Conservation (phyloP, 2,888 invertebrate genomes). For the Periphyllus acericola region DNA sequence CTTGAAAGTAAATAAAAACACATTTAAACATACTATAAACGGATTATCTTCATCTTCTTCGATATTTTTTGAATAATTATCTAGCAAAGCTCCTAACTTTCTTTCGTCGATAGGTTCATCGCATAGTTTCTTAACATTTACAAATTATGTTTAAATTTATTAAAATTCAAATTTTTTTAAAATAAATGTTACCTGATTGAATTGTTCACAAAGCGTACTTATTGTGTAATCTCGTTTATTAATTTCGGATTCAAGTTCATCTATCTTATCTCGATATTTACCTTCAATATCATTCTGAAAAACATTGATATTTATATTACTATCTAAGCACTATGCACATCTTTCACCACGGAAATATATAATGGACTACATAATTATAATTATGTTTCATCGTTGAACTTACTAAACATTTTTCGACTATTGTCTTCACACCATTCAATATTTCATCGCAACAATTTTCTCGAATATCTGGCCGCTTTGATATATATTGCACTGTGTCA, state of each 20-base stretch:
- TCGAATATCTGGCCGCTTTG: neutral
- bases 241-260: conserved; percentile 73
- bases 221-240: conserved; percentile 83
- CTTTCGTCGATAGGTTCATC: conserved; percentile 39
- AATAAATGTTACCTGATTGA: conserved; percentile 48
- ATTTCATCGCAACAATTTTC: conserved; percentile 82
- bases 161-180: neutral
- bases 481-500: neutral
- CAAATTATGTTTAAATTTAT: neutral
- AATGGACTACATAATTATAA: neutral
- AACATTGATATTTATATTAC: conserved; percentile 15
- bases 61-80: conserved; percentile 34
- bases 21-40: conserved; percentile 29
- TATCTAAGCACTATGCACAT: neutral
- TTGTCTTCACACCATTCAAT: conserved; percentile 81
- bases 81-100: conserved; percentile 49
- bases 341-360: neutral
- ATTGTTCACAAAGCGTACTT: conserved; percentile 72
- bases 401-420: conserved; percentile 75
- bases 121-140: conserved; percentile 29
- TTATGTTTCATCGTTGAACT: conserved; percentile 64
- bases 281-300: conserved; percentile 69
- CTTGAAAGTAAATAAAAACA: too few species aligned
- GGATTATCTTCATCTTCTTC: conserved; percentile 53
- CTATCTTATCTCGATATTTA: conserved; percentile 66